Evolutionary conservation across 1,140 invertebrate species (phyloP).

Genomic region (Drosophila elegans): DNA sequence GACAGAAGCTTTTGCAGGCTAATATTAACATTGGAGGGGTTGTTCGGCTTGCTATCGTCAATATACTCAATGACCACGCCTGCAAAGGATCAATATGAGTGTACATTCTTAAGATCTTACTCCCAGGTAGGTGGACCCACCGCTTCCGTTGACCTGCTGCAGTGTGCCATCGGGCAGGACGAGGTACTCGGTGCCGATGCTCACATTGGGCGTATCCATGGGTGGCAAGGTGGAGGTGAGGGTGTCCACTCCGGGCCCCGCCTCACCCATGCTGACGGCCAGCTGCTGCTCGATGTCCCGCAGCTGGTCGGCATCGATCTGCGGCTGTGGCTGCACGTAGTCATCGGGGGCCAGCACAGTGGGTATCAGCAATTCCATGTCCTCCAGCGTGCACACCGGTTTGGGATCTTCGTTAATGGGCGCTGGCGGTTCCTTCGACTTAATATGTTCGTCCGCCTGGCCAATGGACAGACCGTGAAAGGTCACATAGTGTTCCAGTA

Average conservation of each 20-base stretch:
- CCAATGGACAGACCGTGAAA: slow-evolving; percentile 34
- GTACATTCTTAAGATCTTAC: not conserved
- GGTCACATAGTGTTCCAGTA: slow-evolving; percentile 62
- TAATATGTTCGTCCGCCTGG: slow-evolving; percentile 59
- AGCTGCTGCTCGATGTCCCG: slow-evolving; percentile 60
- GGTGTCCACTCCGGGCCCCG: slow-evolving; percentile 4
- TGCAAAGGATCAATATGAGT: not conserved
- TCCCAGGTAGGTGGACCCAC: slow-evolving; percentile 14
- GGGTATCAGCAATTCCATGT: slow-evolving; percentile 67
- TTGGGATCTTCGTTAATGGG: slow-evolving; percentile 29
- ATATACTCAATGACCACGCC: slow-evolving; percentile 71
- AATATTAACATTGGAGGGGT: slow-evolving; percentile 30
- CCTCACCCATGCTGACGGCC: slow-evolving; percentile 30
- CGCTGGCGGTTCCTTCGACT: not conserved
- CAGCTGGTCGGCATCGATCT: slow-evolving; percentile 55
- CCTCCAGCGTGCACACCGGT: slow-evolving; percentile 59
- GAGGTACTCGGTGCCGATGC: slow-evolving; percentile 71
- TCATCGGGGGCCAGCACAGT: slow-evolving; percentile 65
- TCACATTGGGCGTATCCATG: slow-evolving; percentile 51
- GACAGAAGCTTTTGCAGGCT: slow-evolving; percentile 51
- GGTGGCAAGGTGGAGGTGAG: slow-evolving; percentile 20
- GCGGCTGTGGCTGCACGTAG: slow-evolving; percentile 49
- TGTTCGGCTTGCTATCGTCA: slow-evolving; percentile 53
- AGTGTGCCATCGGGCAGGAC: slow-evolving; percentile 74
- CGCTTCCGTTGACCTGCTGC: slow-evolving; percentile 68